phyloP scores from a whole-genome alignment of 2,797 vertebrate species.

The Anniella stebbinsi region DNA sequence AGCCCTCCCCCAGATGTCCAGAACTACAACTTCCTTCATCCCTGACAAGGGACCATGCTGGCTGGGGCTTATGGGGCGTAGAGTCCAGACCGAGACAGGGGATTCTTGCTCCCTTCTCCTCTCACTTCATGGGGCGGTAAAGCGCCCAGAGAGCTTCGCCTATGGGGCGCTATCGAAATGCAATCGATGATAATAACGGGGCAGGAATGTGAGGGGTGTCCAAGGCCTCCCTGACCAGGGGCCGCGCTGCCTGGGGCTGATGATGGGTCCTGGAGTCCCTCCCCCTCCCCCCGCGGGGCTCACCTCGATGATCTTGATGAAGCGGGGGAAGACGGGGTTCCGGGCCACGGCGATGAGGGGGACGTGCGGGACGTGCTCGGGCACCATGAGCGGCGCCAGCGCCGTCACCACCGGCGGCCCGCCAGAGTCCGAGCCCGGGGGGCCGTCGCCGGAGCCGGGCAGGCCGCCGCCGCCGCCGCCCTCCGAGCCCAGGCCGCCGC shows the following conservation, averaged over 20 bases:
- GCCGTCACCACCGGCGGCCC: constrained; percentile 88
- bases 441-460: constrained; percentile 67
- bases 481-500: constrained; percentile 77
- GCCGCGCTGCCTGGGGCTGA: not conserved
- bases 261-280: not conserved
- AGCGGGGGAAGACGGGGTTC: constrained; percentile 93
- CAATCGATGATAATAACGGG: too few relatives aligned
- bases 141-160: too few relatives aligned
- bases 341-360: constrained; percentile 92
- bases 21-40: not conserved
- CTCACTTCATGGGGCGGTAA: too few relatives aligned
- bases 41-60: not conserved
- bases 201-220: too few relatives aligned
- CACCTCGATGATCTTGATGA: constrained; percentile 99
- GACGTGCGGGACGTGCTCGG: constrained; percentile 93
- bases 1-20: too few relatives aligned
- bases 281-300: constrained; percentile 20
- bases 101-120: too few relatives aligned
- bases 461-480: constrained; percentile 86
- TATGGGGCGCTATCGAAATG: too few relatives aligned
- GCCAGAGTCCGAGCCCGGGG: constrained; percentile 75
- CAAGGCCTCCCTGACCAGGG: too few relatives aligned
- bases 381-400: constrained; percentile 91
- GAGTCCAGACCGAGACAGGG: too few relatives aligned
- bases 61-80: too few relatives aligned